Evolutionary conservation across 2,888 invertebrate species (phyloP).

Genomic region (Spilosoma lubricipeda): DNA sequence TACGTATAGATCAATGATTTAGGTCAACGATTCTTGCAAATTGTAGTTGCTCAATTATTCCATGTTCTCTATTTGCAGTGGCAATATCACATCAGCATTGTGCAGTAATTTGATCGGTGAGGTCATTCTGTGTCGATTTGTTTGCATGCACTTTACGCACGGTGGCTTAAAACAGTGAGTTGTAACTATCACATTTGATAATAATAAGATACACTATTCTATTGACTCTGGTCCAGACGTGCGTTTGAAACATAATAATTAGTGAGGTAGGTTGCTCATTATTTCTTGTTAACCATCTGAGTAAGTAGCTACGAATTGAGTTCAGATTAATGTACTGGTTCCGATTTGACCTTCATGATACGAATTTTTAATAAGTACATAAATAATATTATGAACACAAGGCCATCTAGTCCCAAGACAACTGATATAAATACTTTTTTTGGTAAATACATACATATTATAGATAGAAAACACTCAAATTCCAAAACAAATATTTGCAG

Average conservation of each 20-base stretch:
- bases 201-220: background rate
- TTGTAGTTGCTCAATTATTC: constrained; percentile 54
- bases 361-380: background rate
- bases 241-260: background rate
- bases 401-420: no score
- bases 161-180: constrained; percentile 19
- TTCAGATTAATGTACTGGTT: background rate
- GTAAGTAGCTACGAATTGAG: background rate
- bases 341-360: background rate
- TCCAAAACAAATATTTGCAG: no score
- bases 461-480: no score
- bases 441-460: no score
- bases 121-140: constrained; percentile 39
- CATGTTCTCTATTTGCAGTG: constrained; percentile 34
- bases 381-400: no score
- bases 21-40: constrained; percentile 59
- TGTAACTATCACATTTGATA: constrained; percentile 5
- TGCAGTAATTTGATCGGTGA: constrained; percentile 44
- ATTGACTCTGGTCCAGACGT: background rate
- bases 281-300: background rate
- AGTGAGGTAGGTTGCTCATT: background rate
- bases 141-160: constrained; percentile 32
- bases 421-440: no score
- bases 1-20: constrained; percentile 58
- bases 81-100: constrained; percentile 33